phyloP scores from a whole-genome alignment of 2,888 invertebrate genomes.

The Crepidodera aurea region DNA sequence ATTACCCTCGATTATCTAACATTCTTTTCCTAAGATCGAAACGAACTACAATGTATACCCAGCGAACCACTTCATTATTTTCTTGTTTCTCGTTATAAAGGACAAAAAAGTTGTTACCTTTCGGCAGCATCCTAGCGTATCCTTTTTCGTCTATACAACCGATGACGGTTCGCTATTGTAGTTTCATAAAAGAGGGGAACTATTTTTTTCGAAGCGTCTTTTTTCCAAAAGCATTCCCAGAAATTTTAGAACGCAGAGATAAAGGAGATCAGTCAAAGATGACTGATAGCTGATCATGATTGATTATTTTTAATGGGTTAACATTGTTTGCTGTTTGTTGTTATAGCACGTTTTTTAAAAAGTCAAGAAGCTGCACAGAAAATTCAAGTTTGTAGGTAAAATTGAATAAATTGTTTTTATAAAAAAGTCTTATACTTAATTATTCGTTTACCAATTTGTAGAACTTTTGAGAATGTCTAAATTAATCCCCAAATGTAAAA shows the following conservation, averaged over 20 bases:
- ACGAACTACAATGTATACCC: conserved; percentile 7
- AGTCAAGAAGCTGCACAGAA: too few relatives aligned
- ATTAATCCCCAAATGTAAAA: too few relatives aligned
- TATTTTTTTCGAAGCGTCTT: conserved; percentile 15
- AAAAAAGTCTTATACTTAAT: too few relatives aligned
- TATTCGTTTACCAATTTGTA: too few relatives aligned
- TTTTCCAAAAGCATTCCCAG: conserved; percentile 23
- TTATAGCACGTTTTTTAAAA: too few relatives aligned
- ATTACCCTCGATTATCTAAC: conserved; percentile 8
- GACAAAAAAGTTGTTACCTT: conserved; percentile 28
- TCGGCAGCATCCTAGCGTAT: conserved; percentile 24
- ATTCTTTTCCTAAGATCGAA: conserved; percentile 7
- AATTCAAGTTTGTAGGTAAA: too few relatives aligned
- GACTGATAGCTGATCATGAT: conserved; percentile 25
- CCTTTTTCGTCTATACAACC: conserved; percentile 25
- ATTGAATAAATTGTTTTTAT: too few relatives aligned
- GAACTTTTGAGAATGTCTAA: too few relatives aligned
- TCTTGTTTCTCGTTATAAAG: conserved; percentile 22
- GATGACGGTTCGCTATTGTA: conserved; percentile 27
- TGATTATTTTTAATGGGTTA: conserved; percentile 4
- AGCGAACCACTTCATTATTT: conserved; percentile 29
- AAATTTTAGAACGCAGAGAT: conserved; percentile 13
- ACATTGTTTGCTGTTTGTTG: too few relatives aligned
- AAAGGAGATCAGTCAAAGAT: conserved; percentile 22
- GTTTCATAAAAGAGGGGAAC: conserved; percentile 24